Percentiles rank a stretch among this genome's conserved stretches.
Evolutionary conservation across 2,113 vertebrate genomes (phyloP).

Genomic region (Sula dactylatra): DNA sequence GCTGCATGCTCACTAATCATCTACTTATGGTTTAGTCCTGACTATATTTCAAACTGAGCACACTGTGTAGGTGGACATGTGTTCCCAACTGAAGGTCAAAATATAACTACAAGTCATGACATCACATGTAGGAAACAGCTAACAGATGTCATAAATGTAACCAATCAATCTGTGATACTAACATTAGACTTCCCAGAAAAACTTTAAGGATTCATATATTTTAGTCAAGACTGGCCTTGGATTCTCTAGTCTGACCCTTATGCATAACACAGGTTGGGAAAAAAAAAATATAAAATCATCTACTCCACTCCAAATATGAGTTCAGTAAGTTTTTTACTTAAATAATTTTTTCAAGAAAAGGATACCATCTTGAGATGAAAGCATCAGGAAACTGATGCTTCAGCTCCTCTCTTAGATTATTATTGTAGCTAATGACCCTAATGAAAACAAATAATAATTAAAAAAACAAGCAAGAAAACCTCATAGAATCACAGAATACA

Average conservation of each 20-base stretch:
- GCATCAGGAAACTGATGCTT: not conserved
- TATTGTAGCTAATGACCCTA: not conserved
- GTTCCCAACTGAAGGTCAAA: not conserved
- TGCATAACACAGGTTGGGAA: not conserved
- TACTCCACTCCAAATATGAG: not conserved
- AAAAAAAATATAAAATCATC: too few species aligned
- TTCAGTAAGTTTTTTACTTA: not conserved
- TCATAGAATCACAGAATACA: not conserved
- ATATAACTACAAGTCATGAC: not conserved
- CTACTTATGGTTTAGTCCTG: not conserved
- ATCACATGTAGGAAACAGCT: conserved; percentile 6
- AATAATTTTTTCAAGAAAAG: not conserved
- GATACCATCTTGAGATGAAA: not conserved
- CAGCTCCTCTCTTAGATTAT: not conserved
- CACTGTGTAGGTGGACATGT: not conserved
- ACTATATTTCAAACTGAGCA: not conserved
- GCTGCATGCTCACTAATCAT: not conserved
- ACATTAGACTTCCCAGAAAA: conserved; percentile 27
- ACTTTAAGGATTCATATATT: not conserved
- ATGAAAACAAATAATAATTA: not conserved
- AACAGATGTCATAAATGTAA: conserved; percentile 5
- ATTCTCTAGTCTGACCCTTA: not conserved
- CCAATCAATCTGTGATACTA: not conserved
- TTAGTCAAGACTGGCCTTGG: not conserved
- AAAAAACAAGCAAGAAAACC: not conserved